Evolutionary conservation across 2,797 vertebrate species (phyloP).

Genomic region (Ceryle rudis): DNA sequence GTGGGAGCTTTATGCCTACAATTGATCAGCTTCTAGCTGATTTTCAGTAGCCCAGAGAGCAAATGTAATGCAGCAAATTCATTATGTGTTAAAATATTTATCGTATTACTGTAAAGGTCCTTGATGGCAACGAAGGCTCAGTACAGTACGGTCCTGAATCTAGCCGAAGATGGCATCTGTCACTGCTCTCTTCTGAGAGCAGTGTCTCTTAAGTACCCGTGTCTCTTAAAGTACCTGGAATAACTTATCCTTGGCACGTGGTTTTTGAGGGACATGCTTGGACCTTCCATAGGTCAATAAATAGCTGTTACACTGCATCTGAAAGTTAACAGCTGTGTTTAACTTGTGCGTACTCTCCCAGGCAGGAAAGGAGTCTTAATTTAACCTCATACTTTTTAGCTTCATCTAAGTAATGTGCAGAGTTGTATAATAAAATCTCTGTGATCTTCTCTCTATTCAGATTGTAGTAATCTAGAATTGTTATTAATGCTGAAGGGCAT

Average conservation of each 20-base stretch:
- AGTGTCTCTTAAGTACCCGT: too few relatives aligned
- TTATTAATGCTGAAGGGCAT: not conserved
- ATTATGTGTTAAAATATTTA: conserved; percentile 24
- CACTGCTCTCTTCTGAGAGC: not conserved
- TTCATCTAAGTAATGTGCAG: not conserved
- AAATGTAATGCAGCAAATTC: not conserved
- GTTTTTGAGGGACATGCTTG: fast-evolving
- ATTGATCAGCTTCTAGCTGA: not conserved
- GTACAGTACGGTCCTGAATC: not conserved
- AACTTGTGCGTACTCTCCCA: not conserved
- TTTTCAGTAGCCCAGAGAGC: not conserved
- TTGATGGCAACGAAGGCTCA: not conserved
- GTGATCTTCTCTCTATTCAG: not conserved
- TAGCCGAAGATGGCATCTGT: not conserved
- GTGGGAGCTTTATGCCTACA: not conserved
- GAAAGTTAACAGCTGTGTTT: not conserved
- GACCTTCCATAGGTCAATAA: not conserved
- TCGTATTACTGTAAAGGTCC: not conserved
- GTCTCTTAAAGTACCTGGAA: not conserved
- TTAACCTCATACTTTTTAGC: not conserved
- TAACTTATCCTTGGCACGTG: not conserved
- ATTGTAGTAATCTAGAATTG: not conserved
- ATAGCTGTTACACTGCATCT: not conserved
- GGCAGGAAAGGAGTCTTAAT: not conserved
- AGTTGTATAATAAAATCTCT: not conserved